A percentile compares a stretch with the other conserved stretches of the same genome.
These are phyloP conservation scores for Epirrhoe tristata DNA, from an alignment of 2,888 invertebrate species.

Conservation along the genomic window DNA sequence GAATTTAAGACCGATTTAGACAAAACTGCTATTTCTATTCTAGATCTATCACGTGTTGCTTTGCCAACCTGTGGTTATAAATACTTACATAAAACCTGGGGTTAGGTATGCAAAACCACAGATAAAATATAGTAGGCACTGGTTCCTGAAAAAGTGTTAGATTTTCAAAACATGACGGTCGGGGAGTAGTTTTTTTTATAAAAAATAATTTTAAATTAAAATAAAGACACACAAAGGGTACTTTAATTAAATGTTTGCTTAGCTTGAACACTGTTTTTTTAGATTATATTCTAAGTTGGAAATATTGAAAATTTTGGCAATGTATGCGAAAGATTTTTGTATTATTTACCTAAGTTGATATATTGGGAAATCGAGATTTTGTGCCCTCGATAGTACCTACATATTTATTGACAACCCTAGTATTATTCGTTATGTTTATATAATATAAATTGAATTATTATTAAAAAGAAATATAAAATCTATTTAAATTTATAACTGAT, in stretches of 20 bases:
- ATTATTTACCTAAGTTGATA: not conserved
- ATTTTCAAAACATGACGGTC: not conserved
- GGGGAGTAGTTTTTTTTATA: constrained; percentile 46
- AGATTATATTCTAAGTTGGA: not conserved
- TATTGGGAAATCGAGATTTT: not conserved
- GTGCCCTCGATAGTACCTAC: not conserved
- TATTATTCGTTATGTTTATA: constrained; percentile 2
- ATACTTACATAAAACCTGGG: no score
- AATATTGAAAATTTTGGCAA: constrained; percentile 38
- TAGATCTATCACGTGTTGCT: no score
- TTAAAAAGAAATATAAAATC: not conserved
- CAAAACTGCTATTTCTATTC: no score
- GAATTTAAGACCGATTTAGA: no score
- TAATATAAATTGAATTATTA: constrained; percentile 3
- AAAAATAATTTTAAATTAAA: constrained; percentile 57
- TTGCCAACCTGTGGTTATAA: no score
- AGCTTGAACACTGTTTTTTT: constrained; percentile 53
- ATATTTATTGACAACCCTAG: constrained; percentile 40
- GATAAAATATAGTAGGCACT: no score
- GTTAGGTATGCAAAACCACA: no score
- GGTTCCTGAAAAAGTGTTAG: not conserved
- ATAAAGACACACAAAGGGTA: constrained; percentile 62
- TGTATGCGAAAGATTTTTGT: constrained; percentile 41
- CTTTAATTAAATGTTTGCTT: constrained; percentile 51
- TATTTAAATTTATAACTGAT: not conserved